These are phyloP conservation scores for Nephotettix cincticeps DNA, from an alignment of 1,140 invertebrate genomes.

Conservation along the genomic window DNA sequence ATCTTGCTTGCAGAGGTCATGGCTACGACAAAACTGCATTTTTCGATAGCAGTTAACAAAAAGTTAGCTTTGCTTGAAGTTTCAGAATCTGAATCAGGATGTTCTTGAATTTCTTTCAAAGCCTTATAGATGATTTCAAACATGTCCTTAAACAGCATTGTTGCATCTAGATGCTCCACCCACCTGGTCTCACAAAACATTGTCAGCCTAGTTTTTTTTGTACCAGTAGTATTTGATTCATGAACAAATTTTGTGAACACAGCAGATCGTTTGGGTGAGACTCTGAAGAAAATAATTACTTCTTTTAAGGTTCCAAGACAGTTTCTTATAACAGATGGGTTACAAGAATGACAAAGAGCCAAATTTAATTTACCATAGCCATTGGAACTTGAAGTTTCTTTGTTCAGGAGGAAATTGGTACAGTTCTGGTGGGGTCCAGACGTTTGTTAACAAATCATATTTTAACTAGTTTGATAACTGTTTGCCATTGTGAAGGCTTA, in stretches of 20 bases:
- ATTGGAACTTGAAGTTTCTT: neutral
- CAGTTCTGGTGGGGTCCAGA: neutral
- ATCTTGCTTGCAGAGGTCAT: neutral
- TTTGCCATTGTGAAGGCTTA: too few relatives aligned
- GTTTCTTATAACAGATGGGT: slow-evolving; percentile 27
- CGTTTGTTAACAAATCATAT: too few relatives aligned
- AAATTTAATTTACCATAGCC: slow-evolving; percentile 23
- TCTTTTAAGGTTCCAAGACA: slow-evolving; percentile 28
- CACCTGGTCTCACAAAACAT: slow-evolving; percentile 33
- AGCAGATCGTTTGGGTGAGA: slow-evolving; percentile 23
- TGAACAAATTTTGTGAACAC: slow-evolving; percentile 6
- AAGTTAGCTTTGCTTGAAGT: neutral
- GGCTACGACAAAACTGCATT: slow-evolving; percentile 25
- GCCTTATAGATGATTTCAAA: slow-evolving; percentile 21
- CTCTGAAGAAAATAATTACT: slow-evolving; percentile 19
- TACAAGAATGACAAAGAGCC: slow-evolving; percentile 26
- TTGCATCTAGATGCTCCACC: slow-evolving; percentile 30
- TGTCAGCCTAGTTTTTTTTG: slow-evolving; percentile 23
- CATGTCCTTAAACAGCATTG: neutral
- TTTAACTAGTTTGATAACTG: too few relatives aligned
- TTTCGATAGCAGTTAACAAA: slow-evolving; percentile 11
- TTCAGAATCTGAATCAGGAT: slow-evolving; percentile 20
- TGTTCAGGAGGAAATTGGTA: slow-evolving; percentile 4
- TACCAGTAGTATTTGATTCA: neutral
- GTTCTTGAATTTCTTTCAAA: slow-evolving; percentile 22